Evolutionary conservation across 37 sponge, comb jelly and placozoan genomes (phyloP).

Genomic region (Cladorhizidae sp.): DNA sequence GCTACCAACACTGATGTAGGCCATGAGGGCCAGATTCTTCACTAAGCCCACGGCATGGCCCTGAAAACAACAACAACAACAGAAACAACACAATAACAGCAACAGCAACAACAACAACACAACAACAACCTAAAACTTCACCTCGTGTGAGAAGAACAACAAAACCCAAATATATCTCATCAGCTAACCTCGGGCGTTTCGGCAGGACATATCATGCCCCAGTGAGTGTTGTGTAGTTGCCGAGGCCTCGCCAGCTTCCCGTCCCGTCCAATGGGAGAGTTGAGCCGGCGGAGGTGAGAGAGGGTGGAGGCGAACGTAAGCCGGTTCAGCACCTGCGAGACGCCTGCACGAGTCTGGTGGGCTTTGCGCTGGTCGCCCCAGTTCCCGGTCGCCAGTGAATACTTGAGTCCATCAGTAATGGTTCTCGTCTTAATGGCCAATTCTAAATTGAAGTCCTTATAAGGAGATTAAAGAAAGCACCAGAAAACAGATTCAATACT

Average conservation of each 20-base stretch:
- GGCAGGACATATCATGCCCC: conserved; percentile 99
- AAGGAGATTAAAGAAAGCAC: not conserved
- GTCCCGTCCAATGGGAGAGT: conserved; percentile 99
- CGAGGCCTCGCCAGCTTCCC: conserved; percentile 98
- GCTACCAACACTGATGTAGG: conserved; percentile 97
- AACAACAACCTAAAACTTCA: no score
- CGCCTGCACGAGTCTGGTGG: conserved; percentile 97
- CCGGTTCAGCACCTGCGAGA: conserved; percentile 98
- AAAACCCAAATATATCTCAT: no score
- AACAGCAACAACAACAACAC: no score
- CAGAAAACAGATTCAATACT: not conserved
- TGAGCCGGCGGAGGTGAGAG: conserved; percentile 95
- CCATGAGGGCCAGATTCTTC: conserved; percentile 99
- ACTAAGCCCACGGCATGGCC: conserved; percentile 99
- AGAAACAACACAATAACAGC: not conserved
- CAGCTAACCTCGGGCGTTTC: conserved; percentile 94
- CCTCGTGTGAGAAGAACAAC: no score
- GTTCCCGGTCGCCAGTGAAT: conserved; percentile 99
- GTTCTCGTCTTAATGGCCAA: conserved; percentile 91
- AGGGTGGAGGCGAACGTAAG: conserved; percentile 98
- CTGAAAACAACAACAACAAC: conserved; percentile 27
- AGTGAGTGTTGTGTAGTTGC: conserved; percentile 99
- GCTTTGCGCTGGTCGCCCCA: conserved; percentile 99
- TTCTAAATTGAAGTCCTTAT: conserved; percentile 95
- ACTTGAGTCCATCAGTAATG: conserved; percentile 97